phyloP scores from a whole-genome alignment of 2,113 vertebrate genomes.

The Stomatorhinus ivindoensis region DNA sequence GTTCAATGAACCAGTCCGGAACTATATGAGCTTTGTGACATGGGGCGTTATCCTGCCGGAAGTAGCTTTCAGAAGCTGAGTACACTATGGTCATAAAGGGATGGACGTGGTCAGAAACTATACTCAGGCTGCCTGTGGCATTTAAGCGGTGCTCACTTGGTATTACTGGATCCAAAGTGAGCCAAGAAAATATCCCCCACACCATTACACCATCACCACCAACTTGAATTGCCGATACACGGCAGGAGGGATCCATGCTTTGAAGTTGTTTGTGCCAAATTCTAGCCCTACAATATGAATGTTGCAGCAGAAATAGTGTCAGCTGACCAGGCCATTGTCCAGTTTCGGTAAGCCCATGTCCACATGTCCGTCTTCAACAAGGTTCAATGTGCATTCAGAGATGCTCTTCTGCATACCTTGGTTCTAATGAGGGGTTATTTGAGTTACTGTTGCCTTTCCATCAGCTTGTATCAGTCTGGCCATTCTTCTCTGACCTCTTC shows the following conservation, averaged over 20 bases:
- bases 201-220: no score
- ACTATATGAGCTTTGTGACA: no score
- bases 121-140: neutral
- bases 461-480: neutral
- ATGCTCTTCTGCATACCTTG: neutral
- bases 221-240: no score
- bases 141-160: neutral
- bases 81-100: neutral
- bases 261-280: neutral
- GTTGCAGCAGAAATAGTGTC: neutral
- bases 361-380: neutral
- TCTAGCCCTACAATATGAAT: neutral
- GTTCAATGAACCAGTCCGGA: no score
- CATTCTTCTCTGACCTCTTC: neutral
- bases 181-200: no score
- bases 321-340: neutral
- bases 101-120: neutral
- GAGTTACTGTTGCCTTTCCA: neutral
- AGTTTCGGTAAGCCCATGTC: neutral
- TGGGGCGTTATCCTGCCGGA: no score
- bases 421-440: neutral
- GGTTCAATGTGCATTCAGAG: neutral
- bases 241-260: neutral
- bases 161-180: neutral
- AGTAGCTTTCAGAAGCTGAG: neutral